Evolutionary conservation across 2,888 invertebrate genomes (phyloP).

Genomic region (Atrina japonica): DNA sequence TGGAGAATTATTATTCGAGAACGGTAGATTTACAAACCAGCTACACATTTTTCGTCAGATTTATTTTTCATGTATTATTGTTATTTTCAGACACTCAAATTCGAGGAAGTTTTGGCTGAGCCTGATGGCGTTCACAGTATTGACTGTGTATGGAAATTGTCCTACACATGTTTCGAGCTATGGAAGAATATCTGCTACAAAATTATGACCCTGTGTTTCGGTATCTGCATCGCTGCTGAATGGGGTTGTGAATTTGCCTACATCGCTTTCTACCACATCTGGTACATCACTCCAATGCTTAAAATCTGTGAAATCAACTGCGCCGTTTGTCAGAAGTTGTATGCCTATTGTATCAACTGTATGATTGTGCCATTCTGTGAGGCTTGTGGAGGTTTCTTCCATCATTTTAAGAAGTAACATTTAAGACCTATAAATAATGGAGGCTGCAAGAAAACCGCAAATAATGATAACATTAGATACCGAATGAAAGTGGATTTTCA

Average conservation of each 20-base stretch:
- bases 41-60: too few species aligned
- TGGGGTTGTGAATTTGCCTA: slow-evolving; percentile 81
- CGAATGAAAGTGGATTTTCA: too few species aligned
- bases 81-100: slow-evolving; percentile 81
- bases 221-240: slow-evolving; percentile 86
- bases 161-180: slow-evolving; percentile 84
- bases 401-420: slow-evolving; percentile 27
- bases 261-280: slow-evolving; percentile 84
- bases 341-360: slow-evolving; percentile 47
- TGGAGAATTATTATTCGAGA: too few species aligned
- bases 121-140: slow-evolving; percentile 78
- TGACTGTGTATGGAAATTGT: slow-evolving; percentile 88
- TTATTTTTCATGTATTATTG: neutral
- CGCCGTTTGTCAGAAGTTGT: slow-evolving; percentile 60
- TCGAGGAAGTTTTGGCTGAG: slow-evolving; percentile 66
- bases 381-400: slow-evolving; percentile 50
- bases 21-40: too few species aligned
- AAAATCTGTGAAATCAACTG: slow-evolving; percentile 85
- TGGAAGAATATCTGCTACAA: slow-evolving; percentile 87
- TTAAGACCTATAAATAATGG: too few species aligned
- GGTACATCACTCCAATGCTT: slow-evolving; percentile 87
- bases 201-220: slow-evolving; percentile 85
- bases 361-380: slow-evolving; percentile 51
- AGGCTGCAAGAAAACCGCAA: too few species aligned
- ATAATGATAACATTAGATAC: too few species aligned